Conservation (phyloP, 2,113 vertebrate species). For the Tetrao urogallus region DNA sequence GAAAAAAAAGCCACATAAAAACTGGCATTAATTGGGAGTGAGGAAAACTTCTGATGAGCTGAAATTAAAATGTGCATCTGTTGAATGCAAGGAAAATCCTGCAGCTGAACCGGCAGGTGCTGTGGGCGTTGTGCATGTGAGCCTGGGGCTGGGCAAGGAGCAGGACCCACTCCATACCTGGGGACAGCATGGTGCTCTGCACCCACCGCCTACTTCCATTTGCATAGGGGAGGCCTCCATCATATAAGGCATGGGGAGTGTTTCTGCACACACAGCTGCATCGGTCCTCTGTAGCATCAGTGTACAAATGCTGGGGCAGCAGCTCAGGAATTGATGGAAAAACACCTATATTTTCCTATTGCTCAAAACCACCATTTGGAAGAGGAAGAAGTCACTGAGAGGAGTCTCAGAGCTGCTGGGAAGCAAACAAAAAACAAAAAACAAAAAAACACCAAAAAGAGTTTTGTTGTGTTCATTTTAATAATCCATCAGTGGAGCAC, state of each 20-base stretch:
- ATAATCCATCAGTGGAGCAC: neutral
- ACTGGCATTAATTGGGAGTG: neutral
- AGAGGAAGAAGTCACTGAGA: neutral
- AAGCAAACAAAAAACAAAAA: neutral
- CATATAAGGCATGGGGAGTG: neutral
- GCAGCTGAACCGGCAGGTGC: neutral
- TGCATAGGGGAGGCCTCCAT: neutral
- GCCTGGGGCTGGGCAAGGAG: neutral
- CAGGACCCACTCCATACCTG: neutral
- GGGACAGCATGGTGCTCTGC: neutral
- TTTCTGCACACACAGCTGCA: neutral
- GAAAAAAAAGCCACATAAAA: neutral
- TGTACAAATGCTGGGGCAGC: neutral
- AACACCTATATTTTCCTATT: neutral
- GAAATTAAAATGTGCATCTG: neutral
- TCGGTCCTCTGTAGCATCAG: neutral
- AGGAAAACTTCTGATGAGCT: neutral
- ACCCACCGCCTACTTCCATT: neutral
- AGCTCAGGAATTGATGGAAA: neutral
- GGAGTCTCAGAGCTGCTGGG: neutral
- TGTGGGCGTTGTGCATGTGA: neutral
- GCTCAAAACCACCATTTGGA: neutral
- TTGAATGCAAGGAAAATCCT: neutral
- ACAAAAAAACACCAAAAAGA: too few species aligned
- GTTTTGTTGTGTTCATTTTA: neutral